Evolutionary conservation across 1,140 invertebrate species (phyloP).

Genomic region (Dendrolimus kikuchii): DNA sequence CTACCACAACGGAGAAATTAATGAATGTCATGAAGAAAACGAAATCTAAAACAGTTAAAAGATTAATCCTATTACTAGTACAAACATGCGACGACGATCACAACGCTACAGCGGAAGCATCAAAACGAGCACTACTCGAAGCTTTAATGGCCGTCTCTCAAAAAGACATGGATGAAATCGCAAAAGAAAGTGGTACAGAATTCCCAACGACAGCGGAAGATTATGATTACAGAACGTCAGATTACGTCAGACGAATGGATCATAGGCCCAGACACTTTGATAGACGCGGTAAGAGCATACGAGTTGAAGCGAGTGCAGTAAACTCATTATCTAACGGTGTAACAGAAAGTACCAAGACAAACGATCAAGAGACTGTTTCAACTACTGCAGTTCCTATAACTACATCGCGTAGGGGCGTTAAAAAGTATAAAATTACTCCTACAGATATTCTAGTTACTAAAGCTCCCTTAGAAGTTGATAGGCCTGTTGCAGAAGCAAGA

Average conservation of each 20-base stretch:
- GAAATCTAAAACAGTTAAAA: slow-evolving; percentile 81
- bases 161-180: slow-evolving; percentile 67
- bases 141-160: slow-evolving; percentile 77
- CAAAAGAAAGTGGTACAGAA: slow-evolving; percentile 46
- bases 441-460: slow-evolving; percentile 32
- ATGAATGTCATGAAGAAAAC: slow-evolving; percentile 87
- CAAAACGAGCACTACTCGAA: slow-evolving; percentile 76
- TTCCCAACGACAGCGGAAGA: slow-evolving; percentile 32
- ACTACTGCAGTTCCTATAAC: slow-evolving; percentile 40
- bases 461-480: slow-evolving; percentile 20
- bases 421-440: slow-evolving; percentile 35
- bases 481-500: slow-evolving; percentile 60
- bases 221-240: slow-evolving; percentile 31
- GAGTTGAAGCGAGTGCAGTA: slow-evolving; percentile 40
- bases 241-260: slow-evolving; percentile 39
- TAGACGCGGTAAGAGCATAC: slow-evolving; percentile 58
- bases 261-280: slow-evolving; percentile 23
- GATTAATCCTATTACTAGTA: slow-evolving; percentile 82
- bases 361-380: slow-evolving; percentile 29
- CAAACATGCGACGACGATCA: slow-evolving; percentile 83
- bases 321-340: slow-evolving; percentile 49
- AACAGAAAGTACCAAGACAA: slow-evolving; percentile 31
- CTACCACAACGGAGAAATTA: slow-evolving; percentile 80
- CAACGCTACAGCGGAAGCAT: slow-evolving; percentile 77
- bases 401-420: slow-evolving; percentile 30